Evolutionary conservation across 2,888 invertebrate genomes (phyloP), one percentile per base, ranked within the genome.

Genomic region (Archips crataeganus): DNA sequence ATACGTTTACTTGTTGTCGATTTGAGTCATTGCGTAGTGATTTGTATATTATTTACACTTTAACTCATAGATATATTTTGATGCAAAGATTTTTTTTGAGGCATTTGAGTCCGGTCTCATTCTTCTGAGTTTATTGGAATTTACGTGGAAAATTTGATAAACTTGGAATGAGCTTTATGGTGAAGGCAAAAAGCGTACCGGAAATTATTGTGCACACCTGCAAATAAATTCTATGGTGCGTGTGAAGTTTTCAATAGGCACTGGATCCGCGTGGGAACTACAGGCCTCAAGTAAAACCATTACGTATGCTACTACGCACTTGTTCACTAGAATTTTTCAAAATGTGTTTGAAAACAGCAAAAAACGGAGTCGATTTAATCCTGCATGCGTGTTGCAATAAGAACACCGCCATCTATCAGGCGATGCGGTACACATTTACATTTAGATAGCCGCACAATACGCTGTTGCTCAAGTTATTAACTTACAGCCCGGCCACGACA

Each of bases 371-470:
- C 49, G 63, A 63, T 73, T 73, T 68, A 68, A 63, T 13, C 67
- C 42, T 15, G 64, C 59, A 54, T 49, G 36, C 61, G 62, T 54
- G 64, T 47, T 69, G 65, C 69, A 74, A 70, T 61, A 72, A 68
- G 63, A 74, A 23, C 64, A 65, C 69, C 74, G 74, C 69, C 69
- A 74, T 74, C 74, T 74, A 74, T 74, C 74, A 73, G 60, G 65
- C 64, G 13, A 51, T 45, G 42, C 64, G 68, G 68, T 23, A 49
- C 69, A 15, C 64, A 74, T 74, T 74, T 74, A 70, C 74, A 74
- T 74, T 70, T 74, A 74, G 65, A 74, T 74, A 65, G 65, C 60
- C 74, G 60, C 64, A 45, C 64, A 60, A 15, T 11, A 34, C 3
- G 68, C 34, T 64, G 69, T 51, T 63, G 73, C 59, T 6, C 73